Evolutionary conservation across 2,888 invertebrate genomes (phyloP).

Genomic region (Hipparchia semele): DNA sequence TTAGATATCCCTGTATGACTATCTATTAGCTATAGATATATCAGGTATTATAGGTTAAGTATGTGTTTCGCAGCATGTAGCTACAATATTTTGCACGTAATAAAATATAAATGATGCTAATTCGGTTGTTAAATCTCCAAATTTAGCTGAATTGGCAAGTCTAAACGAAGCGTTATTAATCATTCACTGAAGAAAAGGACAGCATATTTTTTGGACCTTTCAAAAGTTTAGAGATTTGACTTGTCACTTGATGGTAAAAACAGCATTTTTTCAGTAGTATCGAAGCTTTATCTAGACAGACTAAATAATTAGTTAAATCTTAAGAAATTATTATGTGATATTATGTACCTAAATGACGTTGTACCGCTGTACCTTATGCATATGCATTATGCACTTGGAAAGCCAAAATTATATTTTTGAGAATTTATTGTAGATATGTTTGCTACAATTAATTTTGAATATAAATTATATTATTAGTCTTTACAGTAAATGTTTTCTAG

Average conservation of each 20-base stretch:
- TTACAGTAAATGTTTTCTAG: conserved; percentile 9
- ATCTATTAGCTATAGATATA: too few relatives aligned
- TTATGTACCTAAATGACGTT: conserved; percentile 34
- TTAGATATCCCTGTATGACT: too few relatives aligned
- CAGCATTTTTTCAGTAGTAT: neutral
- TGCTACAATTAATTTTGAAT: neutral
- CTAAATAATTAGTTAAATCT: neutral
- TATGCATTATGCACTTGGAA: conserved; percentile 7
- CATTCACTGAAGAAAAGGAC: too few relatives aligned
- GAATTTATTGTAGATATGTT: conserved; percentile 14
- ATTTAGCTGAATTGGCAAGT: neutral
- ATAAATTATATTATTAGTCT: neutral
- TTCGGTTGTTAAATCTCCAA: neutral
- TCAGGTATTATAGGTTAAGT: too few relatives aligned
- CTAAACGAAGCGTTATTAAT: too few relatives aligned
- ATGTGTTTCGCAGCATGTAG: neutral
- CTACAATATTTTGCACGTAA: neutral
- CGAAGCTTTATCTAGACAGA: neutral
- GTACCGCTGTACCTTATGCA: neutral
- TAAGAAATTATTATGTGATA: conserved; percentile 33
- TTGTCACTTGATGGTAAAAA: neutral
- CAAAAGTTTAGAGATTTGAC: neutral
- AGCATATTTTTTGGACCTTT: neutral
- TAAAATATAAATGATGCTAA: neutral
- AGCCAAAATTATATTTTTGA: conserved; percentile 22